Evolutionary conservation across 2,113 vertebrate species (phyloP).

Genomic region (Myotis brandtii): DNA sequence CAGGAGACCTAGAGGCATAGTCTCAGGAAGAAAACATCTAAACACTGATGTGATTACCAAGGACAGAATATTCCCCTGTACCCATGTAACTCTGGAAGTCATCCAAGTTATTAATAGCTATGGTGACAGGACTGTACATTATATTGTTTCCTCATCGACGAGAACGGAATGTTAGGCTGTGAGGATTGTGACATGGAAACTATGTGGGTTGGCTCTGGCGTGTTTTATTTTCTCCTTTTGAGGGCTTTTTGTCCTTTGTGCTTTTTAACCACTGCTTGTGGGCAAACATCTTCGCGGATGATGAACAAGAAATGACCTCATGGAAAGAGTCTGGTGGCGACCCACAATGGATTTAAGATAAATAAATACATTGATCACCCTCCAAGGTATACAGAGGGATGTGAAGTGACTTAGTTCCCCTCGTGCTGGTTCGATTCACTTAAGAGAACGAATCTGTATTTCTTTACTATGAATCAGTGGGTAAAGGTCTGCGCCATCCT

Average conservation of each 20-base stretch:
- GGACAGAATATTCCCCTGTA: slow-evolving; percentile 80
- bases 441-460: not conserved
- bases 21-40: slow-evolving; percentile 68
- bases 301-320: not conserved
- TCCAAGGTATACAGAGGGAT: not conserved
- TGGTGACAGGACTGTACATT: slow-evolving; percentile 82
- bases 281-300: not conserved
- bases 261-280: slow-evolving; percentile 29
- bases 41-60: slow-evolving; percentile 70
- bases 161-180: slow-evolving; percentile 86
- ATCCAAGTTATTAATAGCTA: slow-evolving; percentile 86
- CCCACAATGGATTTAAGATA: not conserved
- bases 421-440: not conserved
- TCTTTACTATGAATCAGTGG: not conserved
- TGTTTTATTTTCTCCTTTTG: slow-evolving; percentile 80
- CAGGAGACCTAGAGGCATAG: slow-evolving; percentile 62
- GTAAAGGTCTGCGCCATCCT: not conserved
- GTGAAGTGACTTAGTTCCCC: rapidly evolving
- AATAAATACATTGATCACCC: not conserved
- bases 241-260: slow-evolving; percentile 75
- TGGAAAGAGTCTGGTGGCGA: not conserved
- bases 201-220: slow-evolving; percentile 77
- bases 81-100: slow-evolving; percentile 79
- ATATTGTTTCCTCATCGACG: slow-evolving; percentile 84
- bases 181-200: slow-evolving; percentile 85